Evolutionary conservation across 2,797 vertebrate species (phyloP), one percentile per base, ranked within the genome.

Genomic region (Trachurus trachurus): DNA sequence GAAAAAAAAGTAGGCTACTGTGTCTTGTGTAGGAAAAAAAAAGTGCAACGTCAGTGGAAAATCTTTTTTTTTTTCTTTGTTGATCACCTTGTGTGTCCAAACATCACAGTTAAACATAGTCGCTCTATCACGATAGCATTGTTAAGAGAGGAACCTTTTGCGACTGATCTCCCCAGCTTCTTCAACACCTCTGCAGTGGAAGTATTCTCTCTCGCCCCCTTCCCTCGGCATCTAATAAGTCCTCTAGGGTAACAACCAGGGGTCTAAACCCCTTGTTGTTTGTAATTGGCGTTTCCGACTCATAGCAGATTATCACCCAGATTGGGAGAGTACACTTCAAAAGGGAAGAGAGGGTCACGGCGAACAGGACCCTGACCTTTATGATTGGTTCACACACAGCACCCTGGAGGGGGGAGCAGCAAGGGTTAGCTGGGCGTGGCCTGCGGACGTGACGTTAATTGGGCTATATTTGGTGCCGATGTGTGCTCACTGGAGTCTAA

Each of bases 221-320:
- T 81, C 71, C 64, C 60, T 76, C 71, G 58, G 60, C 73, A 75
- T 81, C 67, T 77, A 77, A 76, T 81, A 88, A 88, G 63, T 87
- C 83, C 83, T 72, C 69, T 26, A 61, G 57, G 72, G 79, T 88
- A 91, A 78, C 84, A 84, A 86, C 83, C 68, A 79, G 71, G 44
- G 54, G 21, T 74, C 75, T 81, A 90, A 92, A 88, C 82, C 88
- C 74, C 81, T 89, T 70, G 89, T 90, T 89, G 90, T 89, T 89
- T 87, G 85, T 94, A 94, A 95, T 91, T 93, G 88, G 88, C 91
- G 93, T 94, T 91, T 94, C 88, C 73, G 89, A 90, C 83, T 92
- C 92, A 90, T 90, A 57, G 88, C 89, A 94, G 93, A 93, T 95
- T 95, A 95, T 91, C 93, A 76, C 92, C 85, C 86, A 90, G 88